These are phyloP conservation scores for Chloroclystis v-ata DNA, from an alignment of 2,888 invertebrate genomes.

Conservation along the genomic window DNA sequence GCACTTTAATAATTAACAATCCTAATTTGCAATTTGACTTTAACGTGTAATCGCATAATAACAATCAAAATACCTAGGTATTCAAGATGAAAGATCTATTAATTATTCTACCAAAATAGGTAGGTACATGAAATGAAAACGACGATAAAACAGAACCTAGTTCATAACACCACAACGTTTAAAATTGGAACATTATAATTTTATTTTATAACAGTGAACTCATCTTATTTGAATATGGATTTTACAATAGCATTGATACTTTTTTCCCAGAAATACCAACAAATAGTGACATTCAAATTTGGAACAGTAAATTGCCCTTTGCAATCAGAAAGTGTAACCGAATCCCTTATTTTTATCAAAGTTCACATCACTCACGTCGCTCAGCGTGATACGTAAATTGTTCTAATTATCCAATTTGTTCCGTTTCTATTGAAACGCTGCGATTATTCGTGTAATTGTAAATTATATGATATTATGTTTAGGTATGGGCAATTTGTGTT, in stretches of 20 bases:
- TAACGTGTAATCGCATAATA: not conserved
- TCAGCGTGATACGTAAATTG: constrained; percentile 61
- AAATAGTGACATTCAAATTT: not conserved
- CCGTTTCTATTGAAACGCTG: constrained; percentile 52
- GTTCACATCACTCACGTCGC: constrained; percentile 33
- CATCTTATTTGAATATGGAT: too few relatives aligned
- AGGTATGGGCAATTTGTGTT: constrained; percentile 19
- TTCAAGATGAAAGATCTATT: too few relatives aligned
- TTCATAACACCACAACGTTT: too few relatives aligned
- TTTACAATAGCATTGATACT: too few relatives aligned
- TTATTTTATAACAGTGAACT: too few relatives aligned
- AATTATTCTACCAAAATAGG: too few relatives aligned
- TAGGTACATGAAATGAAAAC: too few relatives aligned
- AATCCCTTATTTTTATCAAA: constrained; percentile 18
- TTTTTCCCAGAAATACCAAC: not conserved
- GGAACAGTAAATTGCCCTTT: not conserved
- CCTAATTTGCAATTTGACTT: too few relatives aligned
- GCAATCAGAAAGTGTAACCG: constrained; percentile 14
- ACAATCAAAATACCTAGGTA: too few relatives aligned
- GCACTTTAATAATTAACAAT: too few relatives aligned
- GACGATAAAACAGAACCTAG: too few relatives aligned
- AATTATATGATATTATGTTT: constrained; percentile 26
- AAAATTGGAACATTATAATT: too few relatives aligned
- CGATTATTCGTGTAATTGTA: constrained; percentile 39
- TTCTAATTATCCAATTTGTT: constrained; percentile 68